Evolutionary conservation across 2,888 invertebrate species (phyloP).

Genomic region (Crocallis elinguaria): DNA sequence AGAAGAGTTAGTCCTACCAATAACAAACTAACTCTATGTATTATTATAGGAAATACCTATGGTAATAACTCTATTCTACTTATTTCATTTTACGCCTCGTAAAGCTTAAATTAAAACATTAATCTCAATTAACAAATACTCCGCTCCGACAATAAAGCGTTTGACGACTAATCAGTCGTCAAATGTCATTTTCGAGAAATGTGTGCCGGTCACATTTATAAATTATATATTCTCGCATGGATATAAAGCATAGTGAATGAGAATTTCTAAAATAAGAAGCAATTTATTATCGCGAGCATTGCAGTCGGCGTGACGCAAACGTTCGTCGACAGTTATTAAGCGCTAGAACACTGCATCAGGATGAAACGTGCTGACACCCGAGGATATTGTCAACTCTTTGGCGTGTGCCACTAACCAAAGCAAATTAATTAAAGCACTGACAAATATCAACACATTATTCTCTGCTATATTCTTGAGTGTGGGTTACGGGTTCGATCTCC

Average conservation of each 20-base stretch:
- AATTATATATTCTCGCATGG: constrained; percentile 67
- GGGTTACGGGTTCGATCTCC: too few relatives aligned
- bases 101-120: background rate
- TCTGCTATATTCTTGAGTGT: too few relatives aligned
- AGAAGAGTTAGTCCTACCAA: too few relatives aligned
- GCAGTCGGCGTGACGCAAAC: constrained; percentile 77
- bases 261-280: constrained; percentile 80
- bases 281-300: constrained; percentile 78
- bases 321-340: constrained; percentile 82
- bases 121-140: constrained; percentile 17
- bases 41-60: too few relatives aligned
- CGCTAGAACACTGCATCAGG: constrained; percentile 72
- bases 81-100: background rate
- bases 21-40: background rate
- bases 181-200: constrained; percentile 67
- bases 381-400: constrained; percentile 64
- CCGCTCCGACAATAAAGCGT: constrained; percentile 43
- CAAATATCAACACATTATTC: constrained; percentile 66
- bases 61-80: too few relatives aligned
- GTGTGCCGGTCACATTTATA: constrained; percentile 63
- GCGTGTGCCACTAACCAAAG: constrained; percentile 57
- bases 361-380: constrained; percentile 56
- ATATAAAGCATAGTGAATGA: constrained; percentile 72
- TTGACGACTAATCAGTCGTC: constrained; percentile 69
- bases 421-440: constrained; percentile 60